Evolutionary conservation across 2,113 vertebrate species (phyloP).

Genomic region (Odocoileus hemionus): DNA sequence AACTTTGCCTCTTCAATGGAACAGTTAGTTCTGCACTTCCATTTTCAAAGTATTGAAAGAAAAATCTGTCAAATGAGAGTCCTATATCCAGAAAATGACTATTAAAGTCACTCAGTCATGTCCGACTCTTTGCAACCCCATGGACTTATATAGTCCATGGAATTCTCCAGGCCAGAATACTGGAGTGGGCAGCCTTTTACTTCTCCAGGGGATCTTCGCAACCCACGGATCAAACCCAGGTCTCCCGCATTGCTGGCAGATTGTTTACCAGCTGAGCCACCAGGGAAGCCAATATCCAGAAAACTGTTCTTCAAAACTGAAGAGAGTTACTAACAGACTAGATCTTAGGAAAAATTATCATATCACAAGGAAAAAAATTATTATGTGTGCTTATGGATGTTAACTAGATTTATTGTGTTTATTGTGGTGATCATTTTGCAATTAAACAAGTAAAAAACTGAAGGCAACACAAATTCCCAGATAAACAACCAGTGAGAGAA

Average conservation of each 20-base stretch:
- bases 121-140: not conserved
- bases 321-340: not conserved
- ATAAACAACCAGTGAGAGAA: not conserved
- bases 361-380: not conserved
- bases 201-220: not conserved
- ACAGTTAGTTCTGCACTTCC: not conserved
- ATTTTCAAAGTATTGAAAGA: not conserved
- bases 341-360: not conserved
- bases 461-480: not conserved
- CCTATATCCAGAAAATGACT: not conserved
- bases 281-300: not conserved
- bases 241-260: not conserved
- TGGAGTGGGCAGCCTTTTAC: not conserved
- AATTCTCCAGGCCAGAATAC: not conserved
- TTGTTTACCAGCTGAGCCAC: not conserved
- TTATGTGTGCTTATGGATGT: not conserved
- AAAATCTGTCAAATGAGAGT: not conserved
- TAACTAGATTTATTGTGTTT: not conserved
- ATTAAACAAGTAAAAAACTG: not conserved
- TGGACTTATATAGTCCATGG: not conserved
- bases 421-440: not conserved
- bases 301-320: not conserved
- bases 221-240: fast-evolving
- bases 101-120: not conserved
- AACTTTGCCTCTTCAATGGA: not conserved